Conservation (phyloP, 2,888 invertebrate genomes). For the Notodromas monacha region DNA sequence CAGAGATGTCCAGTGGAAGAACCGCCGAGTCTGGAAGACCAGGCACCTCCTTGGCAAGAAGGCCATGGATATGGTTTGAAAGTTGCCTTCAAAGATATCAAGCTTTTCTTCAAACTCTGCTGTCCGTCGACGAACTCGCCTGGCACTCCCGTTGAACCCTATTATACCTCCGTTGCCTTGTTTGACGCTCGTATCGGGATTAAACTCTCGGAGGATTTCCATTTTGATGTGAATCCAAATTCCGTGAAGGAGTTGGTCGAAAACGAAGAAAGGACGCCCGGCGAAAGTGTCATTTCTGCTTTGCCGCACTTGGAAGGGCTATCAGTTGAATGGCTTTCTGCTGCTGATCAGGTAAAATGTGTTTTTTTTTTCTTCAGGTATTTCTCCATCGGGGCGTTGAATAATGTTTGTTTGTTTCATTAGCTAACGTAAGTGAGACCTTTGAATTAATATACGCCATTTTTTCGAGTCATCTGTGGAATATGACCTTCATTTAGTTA, state of each 20-base stretch:
- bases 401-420: no score
- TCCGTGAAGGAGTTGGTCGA: conserved; percentile 24
- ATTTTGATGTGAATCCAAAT: conserved; percentile 49
- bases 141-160: conserved; percentile 44
- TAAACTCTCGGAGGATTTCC: conserved; percentile 73
- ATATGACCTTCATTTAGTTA: no score
- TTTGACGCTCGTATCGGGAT: conserved; percentile 58
- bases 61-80: conserved; percentile 56
- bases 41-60: conserved; percentile 24
- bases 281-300: no score
- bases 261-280: no score
- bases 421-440: no score
- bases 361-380: no score
- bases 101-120: conserved; percentile 30
- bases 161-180: conserved; percentile 53
- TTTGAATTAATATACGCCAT: no score
- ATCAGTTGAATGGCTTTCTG: no score
- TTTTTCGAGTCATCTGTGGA: no score
- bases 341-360: no score
- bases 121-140: conserved; percentile 5
- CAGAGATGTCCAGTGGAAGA: not conserved
- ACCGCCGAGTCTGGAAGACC: conserved; percentile 10
- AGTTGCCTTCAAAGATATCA: conserved; percentile 47
- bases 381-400: no score
- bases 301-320: no score